Conservation (phyloP, 1,140 invertebrate genomes). For the Hestina assimilis region DNA sequence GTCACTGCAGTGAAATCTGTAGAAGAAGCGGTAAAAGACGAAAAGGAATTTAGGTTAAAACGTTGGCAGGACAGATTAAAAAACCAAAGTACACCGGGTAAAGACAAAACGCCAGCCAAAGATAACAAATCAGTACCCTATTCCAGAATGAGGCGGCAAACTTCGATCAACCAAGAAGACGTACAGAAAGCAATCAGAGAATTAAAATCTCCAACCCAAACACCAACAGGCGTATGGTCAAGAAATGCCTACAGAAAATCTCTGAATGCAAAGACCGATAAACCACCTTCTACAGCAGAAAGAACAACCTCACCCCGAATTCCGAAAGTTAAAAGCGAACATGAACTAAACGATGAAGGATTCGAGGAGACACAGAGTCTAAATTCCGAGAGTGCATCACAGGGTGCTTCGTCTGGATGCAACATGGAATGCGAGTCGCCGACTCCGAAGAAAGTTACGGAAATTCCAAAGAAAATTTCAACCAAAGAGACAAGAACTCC, state of each 20-base stretch:
- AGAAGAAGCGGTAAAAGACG: constrained; percentile 68
- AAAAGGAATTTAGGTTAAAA: constrained; percentile 81
- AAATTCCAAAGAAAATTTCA: constrained; percentile 64
- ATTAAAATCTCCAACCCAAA: constrained; percentile 80
- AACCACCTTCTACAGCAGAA: constrained; percentile 36
- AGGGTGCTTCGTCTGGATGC: constrained; percentile 85
- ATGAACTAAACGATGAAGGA: constrained; percentile 90
- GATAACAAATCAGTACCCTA: constrained; percentile 57
- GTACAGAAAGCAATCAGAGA: constrained; percentile 81
- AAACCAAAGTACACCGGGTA: constrained; percentile 69
- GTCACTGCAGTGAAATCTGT: constrained; percentile 45
- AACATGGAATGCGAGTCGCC: constrained; percentile 83
- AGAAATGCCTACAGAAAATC: constrained; percentile 67
- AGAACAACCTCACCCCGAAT: constrained; percentile 62
- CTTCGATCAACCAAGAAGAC: constrained; percentile 82
- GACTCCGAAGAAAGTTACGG: constrained; percentile 62
- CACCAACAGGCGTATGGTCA: constrained; percentile 77
- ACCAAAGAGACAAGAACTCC: constrained; percentile 68
- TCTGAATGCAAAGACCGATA: constrained; percentile 47
- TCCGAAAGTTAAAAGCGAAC: constrained; percentile 78
- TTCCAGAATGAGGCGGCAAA: constrained; percentile 75
- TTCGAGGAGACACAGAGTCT: constrained; percentile 93
- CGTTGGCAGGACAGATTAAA: constrained; percentile 82
- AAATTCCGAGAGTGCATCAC: constrained; percentile 90
- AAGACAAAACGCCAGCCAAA: constrained; percentile 64